phyloP scores from a whole-genome alignment of 2,113 vertebrate species.

The Alexandromys fortis region DNA sequence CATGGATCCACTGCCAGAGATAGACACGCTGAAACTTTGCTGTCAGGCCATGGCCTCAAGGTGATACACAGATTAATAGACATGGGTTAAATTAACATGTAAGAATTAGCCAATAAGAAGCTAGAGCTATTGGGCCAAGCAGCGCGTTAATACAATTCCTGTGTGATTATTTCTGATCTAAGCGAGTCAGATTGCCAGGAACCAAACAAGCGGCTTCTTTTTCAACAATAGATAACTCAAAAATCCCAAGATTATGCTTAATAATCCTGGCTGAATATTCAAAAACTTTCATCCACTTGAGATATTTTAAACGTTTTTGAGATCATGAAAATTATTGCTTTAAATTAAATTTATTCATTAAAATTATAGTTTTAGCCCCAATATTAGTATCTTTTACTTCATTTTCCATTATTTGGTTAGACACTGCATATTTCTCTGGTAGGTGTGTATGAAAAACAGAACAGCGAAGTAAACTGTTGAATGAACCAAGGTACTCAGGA shows the following conservation, averaged over 20 bases:
- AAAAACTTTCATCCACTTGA: neutral
- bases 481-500: accelerated
- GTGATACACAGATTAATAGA: too few relatives aligned
- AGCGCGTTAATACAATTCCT: too few relatives aligned
- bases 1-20: too few relatives aligned
- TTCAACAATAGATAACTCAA: neutral
- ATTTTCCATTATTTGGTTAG: neutral
- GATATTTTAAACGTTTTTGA: neutral
- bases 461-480: neutral
- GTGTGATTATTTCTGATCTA: too few relatives aligned
- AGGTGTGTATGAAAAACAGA: neutral
- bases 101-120: too few relatives aligned
- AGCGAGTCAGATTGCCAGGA: too few relatives aligned
- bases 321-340: neutral
- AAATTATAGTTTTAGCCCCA: neutral
- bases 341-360: too few relatives aligned
- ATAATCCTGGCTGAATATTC: neutral
- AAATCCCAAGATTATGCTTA: neutral
- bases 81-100: too few relatives aligned
- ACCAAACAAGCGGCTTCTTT: too few relatives aligned
- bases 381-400: neutral
- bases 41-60: too few relatives aligned
- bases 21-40: too few relatives aligned
- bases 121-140: too few relatives aligned
- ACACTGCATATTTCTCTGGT: neutral